These are phyloP conservation scores for Oxyura jamaicensis DNA, from an alignment of 2,113 vertebrate genomes.

Conservation along the genomic window DNA sequence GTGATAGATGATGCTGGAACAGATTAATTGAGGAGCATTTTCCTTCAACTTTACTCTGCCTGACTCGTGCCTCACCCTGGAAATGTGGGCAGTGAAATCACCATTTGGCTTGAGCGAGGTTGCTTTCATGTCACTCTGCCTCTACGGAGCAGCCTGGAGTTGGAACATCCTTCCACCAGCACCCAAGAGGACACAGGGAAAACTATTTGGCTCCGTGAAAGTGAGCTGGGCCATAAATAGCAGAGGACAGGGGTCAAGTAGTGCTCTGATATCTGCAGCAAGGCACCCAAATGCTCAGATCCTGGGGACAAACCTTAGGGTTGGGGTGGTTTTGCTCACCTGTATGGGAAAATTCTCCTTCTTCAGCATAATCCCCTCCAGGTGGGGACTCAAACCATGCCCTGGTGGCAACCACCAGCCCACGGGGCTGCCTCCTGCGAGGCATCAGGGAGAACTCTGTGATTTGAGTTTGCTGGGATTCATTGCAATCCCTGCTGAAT, in stretches of 20 bases:
- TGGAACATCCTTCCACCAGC: neutral
- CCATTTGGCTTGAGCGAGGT: neutral
- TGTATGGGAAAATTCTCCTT: neutral
- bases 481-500: neutral
- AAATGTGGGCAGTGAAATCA: neutral
- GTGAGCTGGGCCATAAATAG: neutral
- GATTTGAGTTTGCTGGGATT: neutral
- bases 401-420: neutral
- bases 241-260: rapidly evolving
- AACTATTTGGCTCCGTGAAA: neutral
- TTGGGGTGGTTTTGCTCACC: neutral
- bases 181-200: neutral
- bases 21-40: conserved; percentile 10
- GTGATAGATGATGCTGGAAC: conserved; percentile 4
- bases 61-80: neutral
- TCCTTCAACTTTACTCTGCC: neutral
- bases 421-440: neutral
- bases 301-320: neutral
- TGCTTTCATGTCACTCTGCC: neutral
- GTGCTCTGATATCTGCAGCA: neutral
- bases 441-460: rapidly evolving
- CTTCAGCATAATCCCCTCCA: neutral
- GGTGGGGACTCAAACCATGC: neutral
- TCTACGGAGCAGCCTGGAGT: neutral
- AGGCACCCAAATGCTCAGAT: rapidly evolving